These are phyloP conservation scores for Enoplosus armatus DNA, from an alignment of 2,797 vertebrate genomes.

Conservation along the genomic window DNA sequence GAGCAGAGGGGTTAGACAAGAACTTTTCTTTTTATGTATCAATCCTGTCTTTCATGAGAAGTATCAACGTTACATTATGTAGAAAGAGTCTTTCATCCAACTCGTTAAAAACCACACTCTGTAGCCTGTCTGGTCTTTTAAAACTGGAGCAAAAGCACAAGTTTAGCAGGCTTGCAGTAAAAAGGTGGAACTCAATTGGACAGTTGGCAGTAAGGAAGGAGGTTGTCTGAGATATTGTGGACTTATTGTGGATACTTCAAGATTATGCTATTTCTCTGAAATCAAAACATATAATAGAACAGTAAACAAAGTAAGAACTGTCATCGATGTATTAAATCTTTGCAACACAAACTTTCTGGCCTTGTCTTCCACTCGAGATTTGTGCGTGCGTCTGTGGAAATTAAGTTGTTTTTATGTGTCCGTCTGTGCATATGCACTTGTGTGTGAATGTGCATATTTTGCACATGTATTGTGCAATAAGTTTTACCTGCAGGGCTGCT, in stretches of 20 bases:
- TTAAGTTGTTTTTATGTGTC: background rate
- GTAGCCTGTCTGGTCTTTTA: background rate
- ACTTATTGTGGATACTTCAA: no score
- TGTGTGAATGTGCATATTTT: background rate
- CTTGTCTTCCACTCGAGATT: background rate
- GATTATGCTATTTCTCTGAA: background rate
- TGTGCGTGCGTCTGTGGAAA: background rate
- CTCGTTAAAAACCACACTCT: no score
- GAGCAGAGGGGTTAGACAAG: slow-evolving; percentile 17
- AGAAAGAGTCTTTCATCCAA: slow-evolving; percentile 23
- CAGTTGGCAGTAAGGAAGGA: background rate
- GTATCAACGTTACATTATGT: slow-evolving; percentile 1
- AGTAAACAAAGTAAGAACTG: background rate
- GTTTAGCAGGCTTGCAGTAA: background rate
- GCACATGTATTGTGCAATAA: background rate
- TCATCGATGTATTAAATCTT: background rate
- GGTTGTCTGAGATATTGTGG: background rate
- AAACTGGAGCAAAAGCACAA: background rate
- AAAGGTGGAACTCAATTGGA: background rate
- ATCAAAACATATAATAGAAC: background rate
- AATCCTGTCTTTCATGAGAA: slow-evolving; percentile 19
- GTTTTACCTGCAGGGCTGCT: slow-evolving; percentile 2
- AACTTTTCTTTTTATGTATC: slow-evolving; percentile 33
- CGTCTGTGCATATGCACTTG: background rate
- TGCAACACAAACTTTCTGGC: background rate